Conservation (phyloP, 92 coral and sea anemone genomes). For the Heliopora coerulea region DNA sequence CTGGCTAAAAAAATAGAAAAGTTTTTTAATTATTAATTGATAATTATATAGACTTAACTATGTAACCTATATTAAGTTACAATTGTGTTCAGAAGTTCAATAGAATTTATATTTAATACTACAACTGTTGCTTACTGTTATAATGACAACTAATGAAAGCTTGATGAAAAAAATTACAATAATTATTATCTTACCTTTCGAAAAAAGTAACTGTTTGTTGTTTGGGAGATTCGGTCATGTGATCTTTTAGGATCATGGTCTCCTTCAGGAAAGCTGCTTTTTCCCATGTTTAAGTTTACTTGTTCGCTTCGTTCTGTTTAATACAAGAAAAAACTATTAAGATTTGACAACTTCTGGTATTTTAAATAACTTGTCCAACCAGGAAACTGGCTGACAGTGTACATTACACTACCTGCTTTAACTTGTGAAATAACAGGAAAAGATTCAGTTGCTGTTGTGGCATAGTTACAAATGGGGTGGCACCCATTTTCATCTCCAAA, state of each 20-base stretch:
- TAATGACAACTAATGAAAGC: too few species aligned
- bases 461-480: slow-evolving; percentile 1
- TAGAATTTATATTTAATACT: too few species aligned
- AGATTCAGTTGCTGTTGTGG: background rate
- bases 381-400: too few species aligned
- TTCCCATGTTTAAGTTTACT: slow-evolving; percentile 73
- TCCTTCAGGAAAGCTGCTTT: slow-evolving; percentile 90
- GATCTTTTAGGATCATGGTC: slow-evolving; percentile 74
- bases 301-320: slow-evolving; percentile 16
- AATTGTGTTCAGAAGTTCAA: too few species aligned
- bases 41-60: background rate
- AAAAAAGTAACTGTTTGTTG: slow-evolving; percentile 84
- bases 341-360: too few species aligned
- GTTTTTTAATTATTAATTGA: background rate
- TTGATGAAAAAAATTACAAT: background rate
- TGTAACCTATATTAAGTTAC: too few species aligned
- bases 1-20: slow-evolving; percentile 58
- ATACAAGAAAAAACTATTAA: background rate
- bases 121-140: too few species aligned
- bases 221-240: slow-evolving; percentile 66
- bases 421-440: background rate
- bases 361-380: too few species aligned
- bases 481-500: slow-evolving; percentile 10
- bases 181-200: slow-evolving; percentile 61
- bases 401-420: too few species aligned